Evolutionary conservation across 2,888 invertebrate genomes (phyloP), one percentile per base, ranked within the genome.

Genomic region (Venusia cambrica): DNA sequence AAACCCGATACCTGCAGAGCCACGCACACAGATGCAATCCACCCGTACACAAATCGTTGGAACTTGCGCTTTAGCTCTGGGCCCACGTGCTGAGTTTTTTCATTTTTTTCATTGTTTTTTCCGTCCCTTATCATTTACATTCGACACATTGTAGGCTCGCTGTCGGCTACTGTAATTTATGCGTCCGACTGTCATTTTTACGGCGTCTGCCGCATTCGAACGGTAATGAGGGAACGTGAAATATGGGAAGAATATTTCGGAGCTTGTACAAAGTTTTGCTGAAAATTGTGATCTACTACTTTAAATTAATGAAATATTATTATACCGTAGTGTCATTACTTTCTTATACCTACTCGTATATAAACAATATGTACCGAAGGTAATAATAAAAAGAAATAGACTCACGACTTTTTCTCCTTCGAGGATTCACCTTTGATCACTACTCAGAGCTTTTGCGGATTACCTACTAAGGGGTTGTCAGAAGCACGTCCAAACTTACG

Each of bases 1-100:
- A 75, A 73, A 64, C 55, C 46, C 57, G 46, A 76, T 84, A 85
- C 85, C 85, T 85, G 85, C 85, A 85, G 62, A 73, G 77, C 39
- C 68, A 78, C 81, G 66, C 84, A 80, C 81, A 84, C 83, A 65
- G 61, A 57, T 64, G 68, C 69, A 70, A 54, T 36, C 3, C 69
- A 62, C 74, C 65, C 73, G 68, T 65, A 73, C 73, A 72, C 67
- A 62, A 50, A 54, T n/a, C 57, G 51, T 42, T 49, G 62, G 65
- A 66, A 69, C 72, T 76, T 73, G 74, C 68, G 75, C 77, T 74
- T 73, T 75, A 76, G 76, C 74, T 60, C 53, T 52, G 58, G 66
- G 61, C 66, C 64, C 73, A 76, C 73, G 70, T 66, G 51, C 39
- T 15, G 30, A 35, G 37, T 51, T 49, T 47, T 46, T 45, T 35